Percentiles rank a stretch among this genome's conserved stretches.
Conservation (phyloP, 2,797 vertebrate genomes). For the Labroides dimidiatus region DNA sequence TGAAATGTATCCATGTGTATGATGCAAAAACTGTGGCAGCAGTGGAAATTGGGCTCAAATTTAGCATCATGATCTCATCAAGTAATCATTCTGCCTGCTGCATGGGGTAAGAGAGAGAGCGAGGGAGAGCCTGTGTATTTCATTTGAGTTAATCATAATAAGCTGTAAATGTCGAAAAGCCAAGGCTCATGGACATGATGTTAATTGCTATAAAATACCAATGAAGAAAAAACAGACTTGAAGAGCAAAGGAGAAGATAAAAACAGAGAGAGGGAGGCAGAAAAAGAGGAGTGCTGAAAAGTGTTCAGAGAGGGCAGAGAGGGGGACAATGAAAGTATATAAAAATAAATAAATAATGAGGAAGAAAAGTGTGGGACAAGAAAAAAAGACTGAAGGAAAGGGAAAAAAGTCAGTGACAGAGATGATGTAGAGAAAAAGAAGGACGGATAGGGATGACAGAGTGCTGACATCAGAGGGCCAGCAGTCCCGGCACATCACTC, state of each 20-base stretch:
- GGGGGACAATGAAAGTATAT: conserved; percentile 1
- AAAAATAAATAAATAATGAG: conserved; percentile 6
- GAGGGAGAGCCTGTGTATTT: neutral
- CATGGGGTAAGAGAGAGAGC: neutral
- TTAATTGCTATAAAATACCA: neutral
- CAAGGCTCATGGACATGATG: conserved; percentile 1
- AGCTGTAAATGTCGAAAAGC: conserved; percentile 16
- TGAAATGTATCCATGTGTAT: conserved; percentile 44
- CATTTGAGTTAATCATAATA: conserved; percentile 23
- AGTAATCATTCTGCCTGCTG: conserved; percentile 22
- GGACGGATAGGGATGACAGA: conserved; percentile 60
- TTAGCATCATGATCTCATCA: conserved; percentile 29
- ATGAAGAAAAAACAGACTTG: neutral
- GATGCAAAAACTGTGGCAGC: conserved; percentile 53
- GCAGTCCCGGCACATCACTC: conserved; percentile 73
- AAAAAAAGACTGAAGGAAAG: conserved; percentile 3
- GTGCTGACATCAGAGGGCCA: conserved; percentile 71
- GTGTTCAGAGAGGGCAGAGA: neutral
- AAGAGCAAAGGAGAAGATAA: neutral
- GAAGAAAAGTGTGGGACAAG: neutral
- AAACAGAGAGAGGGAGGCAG: neutral
- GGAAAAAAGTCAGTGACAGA: conserved; percentile 25
- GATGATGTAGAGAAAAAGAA: conserved; percentile 24
- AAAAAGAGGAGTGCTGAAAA: neutral
- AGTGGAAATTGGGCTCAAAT: conserved; percentile 37